Evolutionary conservation across 2,888 invertebrate genomes (phyloP).

Genomic region (Drosophila kokeensis): DNA sequence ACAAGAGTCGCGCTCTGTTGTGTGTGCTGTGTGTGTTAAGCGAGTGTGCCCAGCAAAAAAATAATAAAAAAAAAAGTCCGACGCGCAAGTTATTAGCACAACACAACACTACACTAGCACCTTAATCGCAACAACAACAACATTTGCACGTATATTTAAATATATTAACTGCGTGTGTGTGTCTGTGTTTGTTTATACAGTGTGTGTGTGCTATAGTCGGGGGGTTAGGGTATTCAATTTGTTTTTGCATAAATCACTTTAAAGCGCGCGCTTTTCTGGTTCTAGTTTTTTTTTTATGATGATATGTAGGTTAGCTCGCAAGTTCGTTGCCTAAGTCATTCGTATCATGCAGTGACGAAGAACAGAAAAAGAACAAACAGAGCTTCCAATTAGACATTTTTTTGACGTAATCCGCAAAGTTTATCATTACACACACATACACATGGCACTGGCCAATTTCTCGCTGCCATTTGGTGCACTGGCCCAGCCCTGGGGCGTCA

Average conservation of each 20-base stretch:
- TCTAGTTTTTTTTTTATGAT: slow-evolving; percentile 29
- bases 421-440: background rate
- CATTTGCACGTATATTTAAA: slow-evolving; percentile 57
- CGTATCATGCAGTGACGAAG: slow-evolving; percentile 61
- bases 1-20: slow-evolving; percentile 62
- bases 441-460: slow-evolving; percentile 85
- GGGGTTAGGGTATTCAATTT: slow-evolving; percentile 43
- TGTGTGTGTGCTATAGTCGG: slow-evolving; percentile 39
- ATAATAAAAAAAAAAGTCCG: background rate
- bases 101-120: slow-evolving; percentile 21
- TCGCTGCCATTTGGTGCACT: slow-evolving; percentile 84
- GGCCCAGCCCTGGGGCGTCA: slow-evolving; percentile 83
- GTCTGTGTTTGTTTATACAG: slow-evolving; percentile 23
- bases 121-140: slow-evolving; percentile 22
- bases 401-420: slow-evolving; percentile 44
- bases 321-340: slow-evolving; percentile 67
- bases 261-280: slow-evolving; percentile 60
- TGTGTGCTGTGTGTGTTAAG: slow-evolving; percentile 2
- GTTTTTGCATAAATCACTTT: slow-evolving; percentile 73
- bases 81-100: slow-evolving; percentile 63
- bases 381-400: slow-evolving; percentile 27
- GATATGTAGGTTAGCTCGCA: slow-evolving; percentile 56
- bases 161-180: slow-evolving; percentile 30
- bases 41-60: background rate
- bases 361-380: background rate